Evolutionary conservation across 2,797 vertebrate genomes (phyloP).

Genomic region (Etheostoma nigrum): DNA sequence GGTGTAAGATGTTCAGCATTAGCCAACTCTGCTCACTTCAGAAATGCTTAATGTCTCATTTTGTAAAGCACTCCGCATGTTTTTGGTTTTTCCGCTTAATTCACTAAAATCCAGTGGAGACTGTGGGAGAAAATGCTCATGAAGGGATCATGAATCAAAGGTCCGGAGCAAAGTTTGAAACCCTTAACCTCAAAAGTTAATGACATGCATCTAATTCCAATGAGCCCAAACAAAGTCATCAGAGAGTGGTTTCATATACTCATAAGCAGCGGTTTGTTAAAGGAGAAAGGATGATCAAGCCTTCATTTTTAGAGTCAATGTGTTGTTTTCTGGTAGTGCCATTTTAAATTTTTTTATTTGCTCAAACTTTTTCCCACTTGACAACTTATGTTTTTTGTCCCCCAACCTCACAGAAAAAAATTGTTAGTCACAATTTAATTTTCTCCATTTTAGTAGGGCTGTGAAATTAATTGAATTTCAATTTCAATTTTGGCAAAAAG

Average conservation of each 20-base stretch:
- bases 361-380: conserved; percentile 33
- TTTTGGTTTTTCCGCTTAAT: conserved; percentile 48
- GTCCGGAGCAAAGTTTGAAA: conserved; percentile 50
- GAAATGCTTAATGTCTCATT: conserved; percentile 53
- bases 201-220: conserved; percentile 54
- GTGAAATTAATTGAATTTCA: too few species aligned
- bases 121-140: conserved; percentile 7
- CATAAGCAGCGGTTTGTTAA: conserved; percentile 46
- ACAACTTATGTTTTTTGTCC: conserved; percentile 15
- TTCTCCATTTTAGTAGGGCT: neutral
- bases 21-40: conserved; percentile 46
- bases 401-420: conserved; percentile 16
- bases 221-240: conserved; percentile 63
- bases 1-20: conserved; percentile 53
- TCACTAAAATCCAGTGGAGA: conserved; percentile 21
- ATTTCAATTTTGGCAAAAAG: too few species aligned
- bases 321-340: conserved; percentile 43
- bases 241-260: conserved; percentile 54
- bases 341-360: conserved; percentile 46
- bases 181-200: conserved; percentile 62
- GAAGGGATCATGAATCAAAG: conserved; percentile 46
- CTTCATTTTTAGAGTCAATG: conserved; percentile 41
- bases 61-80: conserved; percentile 32
- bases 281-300: conserved; percentile 47
- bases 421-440: conserved; percentile 9